A percentile compares a stretch with the other conserved stretches of the same genome.
Conservation (phyloP, 2,797 vertebrate genomes). For the Petrocephalus sullivani region DNA sequence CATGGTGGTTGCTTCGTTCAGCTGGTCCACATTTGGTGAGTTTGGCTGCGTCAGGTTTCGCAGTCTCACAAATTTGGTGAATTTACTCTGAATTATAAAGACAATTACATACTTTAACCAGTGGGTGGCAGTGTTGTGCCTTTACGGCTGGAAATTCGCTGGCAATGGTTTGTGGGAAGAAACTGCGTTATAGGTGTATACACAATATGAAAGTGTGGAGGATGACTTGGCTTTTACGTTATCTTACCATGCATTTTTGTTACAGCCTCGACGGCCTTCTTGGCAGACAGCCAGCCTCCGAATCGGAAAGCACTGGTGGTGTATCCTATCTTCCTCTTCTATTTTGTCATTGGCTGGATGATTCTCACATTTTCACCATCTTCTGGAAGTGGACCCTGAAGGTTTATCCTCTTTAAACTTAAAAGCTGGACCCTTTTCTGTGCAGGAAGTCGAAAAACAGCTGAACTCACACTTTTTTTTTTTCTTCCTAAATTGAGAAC, state of each 20-base stretch:
- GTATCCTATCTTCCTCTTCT: conserved; percentile 96
- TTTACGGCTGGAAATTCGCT: background rate
- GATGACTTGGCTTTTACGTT: background rate
- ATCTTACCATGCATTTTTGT: background rate
- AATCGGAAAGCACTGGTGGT: conserved; percentile 87
- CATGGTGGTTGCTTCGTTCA: conserved; percentile 78
- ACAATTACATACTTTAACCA: background rate
- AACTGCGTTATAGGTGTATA: background rate
- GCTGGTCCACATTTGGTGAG: conserved; percentile 85
- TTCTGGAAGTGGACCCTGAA: conserved; percentile 16
- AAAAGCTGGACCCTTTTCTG: background rate
- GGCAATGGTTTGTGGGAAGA: background rate
- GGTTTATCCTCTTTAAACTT: background rate
- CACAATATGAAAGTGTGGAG: background rate
- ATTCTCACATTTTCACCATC: conserved; percentile 82
- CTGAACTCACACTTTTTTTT: background rate
- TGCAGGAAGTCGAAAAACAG: background rate
- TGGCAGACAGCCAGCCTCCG: conserved; percentile 85
- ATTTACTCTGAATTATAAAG: background rate
- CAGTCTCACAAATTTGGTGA: background rate
- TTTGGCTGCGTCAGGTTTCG: background rate
- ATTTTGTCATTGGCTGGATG: conserved; percentile 97
- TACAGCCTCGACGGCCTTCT: conserved; percentile 88
- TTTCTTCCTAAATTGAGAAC: background rate
- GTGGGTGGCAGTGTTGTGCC: conserved; percentile 18